Conservation (phyloP, 2,113 vertebrate species). For the Glaucomys volans region DNA sequence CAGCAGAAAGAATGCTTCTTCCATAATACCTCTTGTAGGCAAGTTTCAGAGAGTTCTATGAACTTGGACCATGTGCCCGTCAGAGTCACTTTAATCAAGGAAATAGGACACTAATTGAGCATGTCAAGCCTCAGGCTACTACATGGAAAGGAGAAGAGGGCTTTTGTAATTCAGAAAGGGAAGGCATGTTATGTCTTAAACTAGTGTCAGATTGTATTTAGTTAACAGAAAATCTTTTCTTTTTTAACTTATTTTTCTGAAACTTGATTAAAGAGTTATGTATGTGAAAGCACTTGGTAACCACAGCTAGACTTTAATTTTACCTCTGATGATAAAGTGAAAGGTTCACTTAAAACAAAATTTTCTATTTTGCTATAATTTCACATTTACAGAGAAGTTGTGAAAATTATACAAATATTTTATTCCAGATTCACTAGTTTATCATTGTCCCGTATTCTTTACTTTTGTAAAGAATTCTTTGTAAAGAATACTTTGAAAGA, state of each 20-base stretch:
- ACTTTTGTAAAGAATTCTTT: neutral
- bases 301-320: constrained; percentile 44
- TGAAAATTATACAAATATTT: neutral
- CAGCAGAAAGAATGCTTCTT: neutral
- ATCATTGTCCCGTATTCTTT: neutral
- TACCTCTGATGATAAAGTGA: constrained; percentile 2
- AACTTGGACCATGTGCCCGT: neutral
- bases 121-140: neutral
- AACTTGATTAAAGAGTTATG: constrained; percentile 24
- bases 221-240: neutral
- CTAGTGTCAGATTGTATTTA: neutral
- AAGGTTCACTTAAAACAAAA: neutral
- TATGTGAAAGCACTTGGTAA: neutral
- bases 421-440: neutral
- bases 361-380: constrained; percentile 28
- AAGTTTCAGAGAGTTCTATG: neutral
- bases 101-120: neutral
- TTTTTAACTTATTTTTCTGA: neutral
- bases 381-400: constrained; percentile 19
- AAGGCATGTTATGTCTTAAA: neutral
- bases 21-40: neutral
- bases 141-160: neutral
- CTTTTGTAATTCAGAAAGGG: neutral
- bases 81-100: neutral
- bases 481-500: no score